Evolutionary conservation across 2,888 invertebrate genomes (phyloP), one percentile per base, ranked within the genome.

Genomic region (Protonemura montana): DNA sequence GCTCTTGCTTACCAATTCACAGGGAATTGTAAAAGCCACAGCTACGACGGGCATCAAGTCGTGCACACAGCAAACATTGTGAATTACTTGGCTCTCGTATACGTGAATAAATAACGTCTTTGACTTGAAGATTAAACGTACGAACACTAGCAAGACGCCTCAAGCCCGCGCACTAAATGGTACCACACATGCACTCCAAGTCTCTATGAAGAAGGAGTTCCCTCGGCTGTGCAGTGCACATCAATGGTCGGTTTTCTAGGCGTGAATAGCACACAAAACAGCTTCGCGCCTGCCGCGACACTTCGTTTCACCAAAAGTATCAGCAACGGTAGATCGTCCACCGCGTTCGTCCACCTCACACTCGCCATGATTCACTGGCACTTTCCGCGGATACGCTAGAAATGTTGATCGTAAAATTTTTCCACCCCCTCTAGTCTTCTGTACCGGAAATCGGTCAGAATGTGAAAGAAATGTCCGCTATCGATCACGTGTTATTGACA

Each of bases 401-500:
- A 85, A 76, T 35, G 85, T 85, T 81, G 85, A n/a, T 81, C 41
- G 78, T 85, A 80, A 80, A 85, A 80, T 41, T 41, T n/a, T 30
- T 78, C 80, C 35, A 41, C 81, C 85, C 7, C 41, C 80, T 25
- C 28, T 42, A 13, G 26, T 27, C 25, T 0, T n/a, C 5, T 29
- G 76, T 13, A 27, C 86, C 76, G 86, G 86, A 86, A 82, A 86
- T 86, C 86, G 83, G 30, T 83, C 76, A 83, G 27, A 86, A 83
- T 76, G 77, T 83, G 86, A 83, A 76, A 86, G 86, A 82, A 82
- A 86, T 86, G 86, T 76, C 29, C 76, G 30, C 35, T 29, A 86
- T 86, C 86, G 30, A 86, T 86, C 86, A 86, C 76, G 26, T 30
- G 86, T 77, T 86, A 83, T 83, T 83, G 86, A 86, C 86, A 83